Conservation (phyloP, 2,888 invertebrate species). For the Mythimna lalbum region DNA sequence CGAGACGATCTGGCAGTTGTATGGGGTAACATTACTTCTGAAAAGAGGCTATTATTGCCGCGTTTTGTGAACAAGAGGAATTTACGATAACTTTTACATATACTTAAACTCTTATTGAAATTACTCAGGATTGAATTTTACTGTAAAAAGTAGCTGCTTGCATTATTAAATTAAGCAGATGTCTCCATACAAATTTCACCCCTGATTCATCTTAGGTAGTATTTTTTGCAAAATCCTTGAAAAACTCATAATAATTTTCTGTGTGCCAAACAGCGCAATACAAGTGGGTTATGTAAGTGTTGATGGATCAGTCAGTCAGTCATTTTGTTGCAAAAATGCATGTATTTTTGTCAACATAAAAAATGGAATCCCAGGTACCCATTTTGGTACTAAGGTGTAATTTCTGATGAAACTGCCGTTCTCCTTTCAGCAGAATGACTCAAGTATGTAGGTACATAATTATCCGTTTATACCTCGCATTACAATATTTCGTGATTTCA, state of each 20-base stretch:
- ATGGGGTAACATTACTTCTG: conserved; percentile 37
- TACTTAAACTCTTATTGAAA: conserved; percentile 2
- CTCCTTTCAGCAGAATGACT: conserved; percentile 75
- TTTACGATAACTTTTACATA: conserved; percentile 2
- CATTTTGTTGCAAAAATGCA: background rate
- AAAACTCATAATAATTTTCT: too few species aligned
- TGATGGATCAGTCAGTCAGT: too few species aligned
- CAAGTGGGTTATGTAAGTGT: too few species aligned
- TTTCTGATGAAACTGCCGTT: conserved; percentile 71
- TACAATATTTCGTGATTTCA: conserved; percentile 86
- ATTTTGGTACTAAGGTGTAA: conserved; percentile 52
- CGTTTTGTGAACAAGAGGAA: background rate
- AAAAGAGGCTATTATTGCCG: conserved; percentile 16
- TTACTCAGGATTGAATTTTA: background rate
- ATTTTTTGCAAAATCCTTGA: too few species aligned
- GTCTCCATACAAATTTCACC: too few species aligned
- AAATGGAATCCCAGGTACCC: conserved; percentile 67
- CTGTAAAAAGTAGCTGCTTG: background rate
- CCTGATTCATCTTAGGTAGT: too few species aligned
- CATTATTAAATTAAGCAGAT: too few species aligned
- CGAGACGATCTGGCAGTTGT: conserved; percentile 25
- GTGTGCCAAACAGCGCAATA: too few species aligned
- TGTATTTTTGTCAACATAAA: conserved; percentile 14
- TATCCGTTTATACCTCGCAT: conserved; percentile 77
- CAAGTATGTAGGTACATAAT: conserved; percentile 76